Conservation (phyloP, 1,140 invertebrate species). For the Anoplophora glabripennis region DNA sequence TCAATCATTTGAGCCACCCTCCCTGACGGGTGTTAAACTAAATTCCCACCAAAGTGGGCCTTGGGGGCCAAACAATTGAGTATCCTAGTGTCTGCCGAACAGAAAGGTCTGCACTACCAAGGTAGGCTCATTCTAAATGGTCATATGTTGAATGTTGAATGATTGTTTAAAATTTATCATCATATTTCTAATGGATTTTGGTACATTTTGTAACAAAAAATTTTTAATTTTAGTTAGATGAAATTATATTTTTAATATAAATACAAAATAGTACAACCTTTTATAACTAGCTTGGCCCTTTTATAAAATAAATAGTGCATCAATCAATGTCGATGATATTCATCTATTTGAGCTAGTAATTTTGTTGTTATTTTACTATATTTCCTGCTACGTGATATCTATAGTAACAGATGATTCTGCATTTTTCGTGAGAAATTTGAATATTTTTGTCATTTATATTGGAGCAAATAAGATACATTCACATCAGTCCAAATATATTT, state of each 20-base stretch:
- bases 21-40: slow-evolving; percentile 32
- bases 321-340: slow-evolving; percentile 27
- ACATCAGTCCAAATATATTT: not conserved
- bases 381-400: slow-evolving; percentile 3
- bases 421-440: slow-evolving; percentile 1
- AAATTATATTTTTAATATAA: too few species aligned
- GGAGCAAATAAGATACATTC: not conserved
- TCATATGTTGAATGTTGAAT: too few species aligned
- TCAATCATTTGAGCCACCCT: slow-evolving; percentile 32
- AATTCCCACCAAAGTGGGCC: slow-evolving; percentile 34
- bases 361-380: slow-evolving; percentile 12
- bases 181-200: too few species aligned
- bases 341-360: slow-evolving; percentile 26
- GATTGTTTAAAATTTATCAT: too few species aligned
- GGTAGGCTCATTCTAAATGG: too few species aligned
- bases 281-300: too few species aligned
- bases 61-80: slow-evolving; percentile 28
- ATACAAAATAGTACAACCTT: too few species aligned
- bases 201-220: too few species aligned
- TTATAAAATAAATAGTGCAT: slow-evolving; percentile 1
- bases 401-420: slow-evolving; percentile 3
- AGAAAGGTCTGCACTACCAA: too few species aligned
- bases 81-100: slow-evolving; percentile 9
- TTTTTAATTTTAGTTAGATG: too few species aligned
- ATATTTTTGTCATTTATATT: slow-evolving; percentile 2